A percentile compares a stretch with the other conserved stretches of the same genome.
phyloP scores from a whole-genome alignment of 2,797 vertebrate genomes.

The Cossypha dichroa region DNA sequence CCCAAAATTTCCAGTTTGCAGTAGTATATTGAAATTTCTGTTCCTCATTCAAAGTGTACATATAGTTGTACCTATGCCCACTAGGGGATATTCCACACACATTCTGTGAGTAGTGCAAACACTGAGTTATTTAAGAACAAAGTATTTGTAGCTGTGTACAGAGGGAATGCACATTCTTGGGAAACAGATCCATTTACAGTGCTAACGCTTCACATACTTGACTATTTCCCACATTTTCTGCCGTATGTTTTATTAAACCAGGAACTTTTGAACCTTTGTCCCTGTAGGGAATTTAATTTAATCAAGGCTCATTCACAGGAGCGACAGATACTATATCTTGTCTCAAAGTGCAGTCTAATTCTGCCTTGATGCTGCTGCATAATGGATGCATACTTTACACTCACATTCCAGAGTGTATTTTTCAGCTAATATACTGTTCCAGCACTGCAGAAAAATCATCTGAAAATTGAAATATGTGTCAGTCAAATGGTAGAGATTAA shows the following conservation, averaged over 20 bases:
- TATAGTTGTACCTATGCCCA: background rate
- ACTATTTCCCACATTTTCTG: constrained; percentile 41
- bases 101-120: background rate
- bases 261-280: constrained; percentile 62
- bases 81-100: background rate
- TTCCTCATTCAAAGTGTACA: background rate
- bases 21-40: background rate
- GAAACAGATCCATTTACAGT: background rate
- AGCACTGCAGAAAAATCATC: constrained; percentile 38
- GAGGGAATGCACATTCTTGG: background rate
- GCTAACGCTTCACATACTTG: background rate
- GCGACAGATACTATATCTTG: constrained; percentile 41
- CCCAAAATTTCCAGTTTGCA: background rate
- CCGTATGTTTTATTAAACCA: constrained; percentile 51
- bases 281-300: constrained; percentile 61
- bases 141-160: background rate
- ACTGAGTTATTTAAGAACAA: constrained; percentile 1
- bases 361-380: constrained; percentile 56
- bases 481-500: constrained; percentile 50
- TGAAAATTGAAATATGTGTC: constrained; percentile 50
- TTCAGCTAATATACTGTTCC: constrained; percentile 43
- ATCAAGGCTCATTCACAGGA: constrained; percentile 56
- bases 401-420: constrained; percentile 38
- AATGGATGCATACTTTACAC: constrained; percentile 61
- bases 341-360: constrained; percentile 56